Evolutionary conservation across 2,888 invertebrate genomes (phyloP).

Genomic region (Coleophora flavipennella): DNA sequence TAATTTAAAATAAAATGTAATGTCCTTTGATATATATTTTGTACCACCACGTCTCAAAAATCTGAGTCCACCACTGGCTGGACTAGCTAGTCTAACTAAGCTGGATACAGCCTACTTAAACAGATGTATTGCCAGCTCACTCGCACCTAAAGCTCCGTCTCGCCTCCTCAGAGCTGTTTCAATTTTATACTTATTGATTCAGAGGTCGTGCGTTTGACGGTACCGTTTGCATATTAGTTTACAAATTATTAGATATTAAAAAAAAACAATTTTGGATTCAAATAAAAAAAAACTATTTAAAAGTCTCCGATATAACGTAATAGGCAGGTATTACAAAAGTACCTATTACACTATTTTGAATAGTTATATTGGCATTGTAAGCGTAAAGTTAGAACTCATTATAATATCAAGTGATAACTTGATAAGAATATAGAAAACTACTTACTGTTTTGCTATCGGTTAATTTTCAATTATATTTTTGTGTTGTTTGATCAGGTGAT

Average conservation of each 20-base stretch:
- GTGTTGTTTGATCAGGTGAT: too few relatives aligned
- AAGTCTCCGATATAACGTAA: slow-evolving; percentile 1
- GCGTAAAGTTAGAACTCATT: too few relatives aligned
- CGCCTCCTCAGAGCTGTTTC: slow-evolving; percentile 36
- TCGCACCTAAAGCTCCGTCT: slow-evolving; percentile 17
- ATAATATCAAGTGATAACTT: too few relatives aligned
- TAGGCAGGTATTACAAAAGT: too few relatives aligned
- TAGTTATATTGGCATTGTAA: too few relatives aligned
- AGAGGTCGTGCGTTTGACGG: slow-evolving; percentile 33
- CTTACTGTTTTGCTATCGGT: too few relatives aligned
- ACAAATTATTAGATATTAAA: background rate
- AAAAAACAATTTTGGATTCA: slow-evolving; percentile 2
- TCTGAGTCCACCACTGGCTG: too few relatives aligned
- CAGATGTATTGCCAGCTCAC: slow-evolving; percentile 10
- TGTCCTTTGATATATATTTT: background rate
- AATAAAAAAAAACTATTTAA: too few relatives aligned
- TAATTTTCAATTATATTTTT: too few relatives aligned
- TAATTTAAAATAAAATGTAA: too few relatives aligned
- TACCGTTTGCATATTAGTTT: slow-evolving; percentile 28
- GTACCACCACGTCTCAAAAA: background rate
- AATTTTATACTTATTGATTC: slow-evolving; percentile 67
- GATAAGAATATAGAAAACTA: too few relatives aligned
- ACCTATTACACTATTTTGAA: too few relatives aligned
- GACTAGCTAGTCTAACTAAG: background rate
- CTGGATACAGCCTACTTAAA: slow-evolving; percentile 1